These are phyloP conservation scores for Apostichopus parvimensis DNA, from an alignment of 35 echinoderm and acorn worm genomes.

Conservation along the genomic window DNA sequence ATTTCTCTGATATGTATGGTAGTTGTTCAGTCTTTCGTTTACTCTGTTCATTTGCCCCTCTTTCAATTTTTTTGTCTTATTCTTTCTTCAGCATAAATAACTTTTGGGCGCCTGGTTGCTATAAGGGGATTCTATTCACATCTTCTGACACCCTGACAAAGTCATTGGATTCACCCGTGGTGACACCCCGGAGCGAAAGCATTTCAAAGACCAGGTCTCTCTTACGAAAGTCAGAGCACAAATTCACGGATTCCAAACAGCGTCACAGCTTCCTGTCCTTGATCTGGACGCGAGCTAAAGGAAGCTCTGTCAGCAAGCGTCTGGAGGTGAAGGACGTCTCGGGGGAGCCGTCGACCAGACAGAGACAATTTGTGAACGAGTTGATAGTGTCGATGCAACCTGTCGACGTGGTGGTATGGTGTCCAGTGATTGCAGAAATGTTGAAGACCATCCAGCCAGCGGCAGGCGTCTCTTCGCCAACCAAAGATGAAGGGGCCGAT, in stretches of 20 bases:
- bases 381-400: slow-evolving; percentile 75
- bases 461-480: not conserved
- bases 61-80: not conserved
- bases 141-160: slow-evolving; percentile 75
- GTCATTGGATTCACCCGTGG: slow-evolving; percentile 46
- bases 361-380: slow-evolving; percentile 79
- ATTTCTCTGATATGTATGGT: too few relatives aligned
- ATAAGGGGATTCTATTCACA: slow-evolving; percentile 80
- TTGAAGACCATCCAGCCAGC: slow-evolving; percentile 5
- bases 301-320: slow-evolving; percentile 54
- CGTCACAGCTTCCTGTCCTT: slow-evolving; percentile 77
- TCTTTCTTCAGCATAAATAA: not conserved
- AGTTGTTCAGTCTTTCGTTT: too few relatives aligned
- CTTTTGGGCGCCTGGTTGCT: slow-evolving; percentile 71
- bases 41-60: too few relatives aligned
- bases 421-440: slow-evolving; percentile 67
- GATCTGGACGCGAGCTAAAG: slow-evolving; percentile 84
- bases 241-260: slow-evolving; percentile 57
- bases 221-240: slow-evolving; percentile 11
- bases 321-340: slow-evolving; percentile 36
- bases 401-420: slow-evolving; percentile 85
- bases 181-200: slow-evolving; percentile 26
- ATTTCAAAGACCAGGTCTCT: slow-evolving; percentile 40
- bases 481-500: not conserved
- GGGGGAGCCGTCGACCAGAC: not conserved